Evolutionary conservation across 2,888 invertebrate species (phyloP).

Genomic region (Ornithoptera alexandrae): DNA sequence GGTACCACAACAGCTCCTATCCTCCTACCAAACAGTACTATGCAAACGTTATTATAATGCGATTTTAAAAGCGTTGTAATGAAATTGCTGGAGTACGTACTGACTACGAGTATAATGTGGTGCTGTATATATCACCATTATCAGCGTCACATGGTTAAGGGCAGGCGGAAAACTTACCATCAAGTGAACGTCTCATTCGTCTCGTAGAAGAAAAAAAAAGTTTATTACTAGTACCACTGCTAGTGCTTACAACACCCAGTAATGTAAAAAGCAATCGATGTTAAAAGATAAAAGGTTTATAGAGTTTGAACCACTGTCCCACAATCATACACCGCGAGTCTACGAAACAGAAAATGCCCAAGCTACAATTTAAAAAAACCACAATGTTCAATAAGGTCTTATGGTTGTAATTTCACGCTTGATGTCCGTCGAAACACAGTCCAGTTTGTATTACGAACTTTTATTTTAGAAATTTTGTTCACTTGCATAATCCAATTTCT

Average conservation of each 20-base stretch:
- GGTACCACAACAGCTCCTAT: too few relatives aligned
- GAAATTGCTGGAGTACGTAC: too few relatives aligned
- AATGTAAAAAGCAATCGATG: neutral
- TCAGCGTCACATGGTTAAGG: too few relatives aligned
- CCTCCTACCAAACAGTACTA: too few relatives aligned
- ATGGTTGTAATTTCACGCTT: conserved; percentile 54
- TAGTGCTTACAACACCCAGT: neutral
- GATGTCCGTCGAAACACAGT: conserved; percentile 48
- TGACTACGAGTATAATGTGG: too few relatives aligned
- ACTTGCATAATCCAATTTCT: conserved; percentile 26
- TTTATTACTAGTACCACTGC: neutral
- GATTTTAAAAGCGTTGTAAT: too few relatives aligned
- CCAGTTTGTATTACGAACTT: conserved; percentile 35
- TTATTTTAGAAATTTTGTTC: conserved; percentile 31
- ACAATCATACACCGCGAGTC: neutral
- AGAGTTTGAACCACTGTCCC: neutral
- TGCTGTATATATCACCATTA: too few relatives aligned
- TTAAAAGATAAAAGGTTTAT: neutral
- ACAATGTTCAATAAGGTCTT: conserved; percentile 35
- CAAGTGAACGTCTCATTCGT: too few relatives aligned
- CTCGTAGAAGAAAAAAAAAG: too few relatives aligned
- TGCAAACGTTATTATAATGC: too few relatives aligned
- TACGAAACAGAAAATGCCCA: conserved; percentile 2
- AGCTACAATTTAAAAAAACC: conserved; percentile 28
- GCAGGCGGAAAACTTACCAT: too few relatives aligned